Evolutionary conservation across 2,113 vertebrate genomes (phyloP), one percentile per base, ranked within the genome.

Genomic region (Corvus moneduloides): DNA sequence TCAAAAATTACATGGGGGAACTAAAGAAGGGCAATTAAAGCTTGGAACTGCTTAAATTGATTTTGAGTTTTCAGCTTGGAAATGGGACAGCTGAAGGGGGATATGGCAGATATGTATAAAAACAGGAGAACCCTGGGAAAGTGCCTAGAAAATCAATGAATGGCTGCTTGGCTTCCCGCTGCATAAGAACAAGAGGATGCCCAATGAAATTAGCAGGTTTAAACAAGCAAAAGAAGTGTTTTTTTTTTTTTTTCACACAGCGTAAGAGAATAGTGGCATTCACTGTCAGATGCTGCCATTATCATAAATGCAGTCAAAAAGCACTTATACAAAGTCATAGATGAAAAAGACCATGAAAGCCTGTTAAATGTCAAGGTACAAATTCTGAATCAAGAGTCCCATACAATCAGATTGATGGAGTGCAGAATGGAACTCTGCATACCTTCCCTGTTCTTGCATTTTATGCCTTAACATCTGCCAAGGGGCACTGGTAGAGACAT

Each of bases 61-160:
- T 90, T 87, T 69, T 39, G 94, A 94, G 59, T 83, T 95, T 80
- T 94, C 79, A 85, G 62, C 63, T 55, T 92, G 95, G 88, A 96
- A 97, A 80, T 30, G 32, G n/a, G 32, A 93, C 90, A 88, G 33
- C 24, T 86, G 67, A 94, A 90, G n/a, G 6, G 51, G 92, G 41
- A 83, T 94, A 93, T 80, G 94, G 88, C 85, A 94, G n/a, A 95
- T 85, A 92, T 14, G 59, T 74, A 77, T 86, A 93, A 93, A 97
- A 94, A 58, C 78, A 95, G 62, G 49, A 93, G 43, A 95, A 77
- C 62, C 43, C 85, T 92, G 90, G 72, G 85, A 95, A 95, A 95
- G 46, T 95, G 94, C 88, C 85, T 95, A 88, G 88, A 86, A 97
- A 94, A 93, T 64, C 56, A 85, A 66, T 94, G 88, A 97, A 95